Conservation (phyloP, 2,888 invertebrate genomes). For the Melanchra persicariae region DNA sequence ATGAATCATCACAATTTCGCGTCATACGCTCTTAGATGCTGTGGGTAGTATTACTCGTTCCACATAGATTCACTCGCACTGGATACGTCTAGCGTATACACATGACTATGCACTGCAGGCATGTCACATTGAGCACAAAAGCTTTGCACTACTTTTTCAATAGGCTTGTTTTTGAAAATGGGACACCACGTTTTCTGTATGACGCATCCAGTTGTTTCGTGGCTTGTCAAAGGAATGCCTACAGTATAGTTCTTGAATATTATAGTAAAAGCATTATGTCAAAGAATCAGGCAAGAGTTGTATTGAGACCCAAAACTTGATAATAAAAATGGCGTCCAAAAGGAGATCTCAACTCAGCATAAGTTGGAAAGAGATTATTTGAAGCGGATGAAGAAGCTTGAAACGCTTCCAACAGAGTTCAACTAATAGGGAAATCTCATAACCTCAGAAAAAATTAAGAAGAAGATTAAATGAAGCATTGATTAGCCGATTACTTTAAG, state of each 20-base stretch:
- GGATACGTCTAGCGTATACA: constrained; percentile 14
- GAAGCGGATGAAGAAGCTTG: too few relatives aligned
- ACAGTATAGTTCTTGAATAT: neutral
- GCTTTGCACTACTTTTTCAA: constrained; percentile 16
- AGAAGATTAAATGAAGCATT: too few relatives aligned
- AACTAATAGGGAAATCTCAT: too few relatives aligned
- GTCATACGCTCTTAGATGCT: neutral
- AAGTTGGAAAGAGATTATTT: too few relatives aligned
- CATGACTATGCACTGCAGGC: neutral
- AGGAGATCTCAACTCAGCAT: too few relatives aligned
- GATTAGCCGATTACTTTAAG: neutral
- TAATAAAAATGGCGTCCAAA: too few relatives aligned
- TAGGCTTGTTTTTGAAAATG: constrained; percentile 12
- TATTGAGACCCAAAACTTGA: too few relatives aligned
- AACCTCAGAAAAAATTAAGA: too few relatives aligned
- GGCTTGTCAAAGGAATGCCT: neutral
- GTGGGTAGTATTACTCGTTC: constrained; percentile 32
- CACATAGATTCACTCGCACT: neutral
- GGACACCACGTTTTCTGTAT: neutral
- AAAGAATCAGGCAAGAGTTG: too few relatives aligned
- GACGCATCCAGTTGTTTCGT: constrained; percentile 2
- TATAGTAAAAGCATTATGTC: neutral
- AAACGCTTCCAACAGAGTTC: too few relatives aligned
- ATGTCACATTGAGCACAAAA: neutral
- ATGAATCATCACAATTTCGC: constrained; percentile 54